phyloP scores from a whole-genome alignment of 2,888 invertebrate genomes.

The Torymus aiolomorphi region DNA sequence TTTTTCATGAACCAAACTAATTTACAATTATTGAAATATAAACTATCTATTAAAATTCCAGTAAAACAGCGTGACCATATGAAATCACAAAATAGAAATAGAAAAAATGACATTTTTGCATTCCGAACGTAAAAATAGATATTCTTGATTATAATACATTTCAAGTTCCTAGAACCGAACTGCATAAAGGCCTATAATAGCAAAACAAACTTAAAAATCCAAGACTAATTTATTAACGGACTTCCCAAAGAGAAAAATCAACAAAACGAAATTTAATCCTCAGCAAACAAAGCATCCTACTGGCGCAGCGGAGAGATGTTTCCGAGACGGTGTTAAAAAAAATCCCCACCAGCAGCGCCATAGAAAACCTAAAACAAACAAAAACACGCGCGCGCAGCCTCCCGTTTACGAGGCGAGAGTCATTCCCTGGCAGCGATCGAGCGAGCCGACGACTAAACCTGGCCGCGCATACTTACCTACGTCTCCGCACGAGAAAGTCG shows the following conservation, averaged over 20 bases:
- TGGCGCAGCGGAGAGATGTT: too few species aligned
- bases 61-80: too few species aligned
- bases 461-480: background rate
- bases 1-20: too few species aligned
- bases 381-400: background rate
- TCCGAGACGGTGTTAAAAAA: background rate
- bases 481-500: constrained; percentile 40
- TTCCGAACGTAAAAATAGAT: too few species aligned
- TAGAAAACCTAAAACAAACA: constrained; percentile 32
- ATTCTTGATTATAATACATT: background rate
- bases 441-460: background rate
- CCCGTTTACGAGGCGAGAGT: background rate
- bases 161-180: constrained; percentile 8
- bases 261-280: constrained; percentile 28
- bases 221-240: constrained; percentile 17
- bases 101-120: too few species aligned
- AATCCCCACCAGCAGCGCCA: background rate
- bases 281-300: constrained; percentile 2
- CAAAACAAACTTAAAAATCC: constrained; percentile 15
- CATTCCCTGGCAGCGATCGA: background rate
- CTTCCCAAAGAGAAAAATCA: constrained; percentile 17
- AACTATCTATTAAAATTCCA: too few species aligned
- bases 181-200: constrained; percentile 4
- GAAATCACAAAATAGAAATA: too few species aligned
- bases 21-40: too few species aligned